Evolutionary conservation across 2,888 invertebrate species (phyloP).

Genomic region (Carcina quercana): DNA sequence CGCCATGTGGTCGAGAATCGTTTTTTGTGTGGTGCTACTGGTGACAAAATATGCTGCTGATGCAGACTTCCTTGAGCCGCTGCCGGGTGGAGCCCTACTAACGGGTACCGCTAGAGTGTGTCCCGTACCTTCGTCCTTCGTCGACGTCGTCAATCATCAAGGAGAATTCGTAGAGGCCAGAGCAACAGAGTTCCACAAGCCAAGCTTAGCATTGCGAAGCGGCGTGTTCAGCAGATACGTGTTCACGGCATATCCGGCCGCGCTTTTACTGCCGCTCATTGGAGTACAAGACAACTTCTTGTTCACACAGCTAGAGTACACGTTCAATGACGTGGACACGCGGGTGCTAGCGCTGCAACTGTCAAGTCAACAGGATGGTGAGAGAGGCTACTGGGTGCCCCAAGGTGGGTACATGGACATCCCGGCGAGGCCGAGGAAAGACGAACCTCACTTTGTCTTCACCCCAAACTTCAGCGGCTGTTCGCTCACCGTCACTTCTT

Average conservation of each 20-base stretch:
- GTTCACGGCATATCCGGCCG: not conserved
- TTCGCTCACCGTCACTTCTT: not conserved
- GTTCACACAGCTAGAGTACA: not conserved
- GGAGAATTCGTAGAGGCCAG: not conserved
- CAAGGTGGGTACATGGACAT: constrained; percentile 4
- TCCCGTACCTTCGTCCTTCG: too few relatives aligned
- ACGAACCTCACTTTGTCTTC: not conserved
- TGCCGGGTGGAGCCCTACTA: too few relatives aligned
- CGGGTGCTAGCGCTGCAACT: not conserved
- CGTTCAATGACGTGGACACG: not conserved
- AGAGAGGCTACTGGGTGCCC: not conserved
- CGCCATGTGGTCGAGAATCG: too few relatives aligned
- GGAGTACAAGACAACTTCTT: not conserved
- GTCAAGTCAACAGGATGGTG: not conserved
- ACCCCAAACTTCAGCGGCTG: not conserved
- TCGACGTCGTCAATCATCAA: too few relatives aligned
- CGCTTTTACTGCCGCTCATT: not conserved
- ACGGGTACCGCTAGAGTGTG: too few relatives aligned
- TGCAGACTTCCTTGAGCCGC: too few relatives aligned
- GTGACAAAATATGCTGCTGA: too few relatives aligned
- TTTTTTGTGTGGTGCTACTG: too few relatives aligned
- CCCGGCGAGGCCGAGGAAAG: not conserved
- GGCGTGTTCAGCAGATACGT: not conserved
- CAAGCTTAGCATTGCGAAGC: not conserved
- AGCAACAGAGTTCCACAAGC: not conserved